Base-by-base conservation (phyloP, 1,140 invertebrate genomes). In the Anastatus disparis region DNA sequence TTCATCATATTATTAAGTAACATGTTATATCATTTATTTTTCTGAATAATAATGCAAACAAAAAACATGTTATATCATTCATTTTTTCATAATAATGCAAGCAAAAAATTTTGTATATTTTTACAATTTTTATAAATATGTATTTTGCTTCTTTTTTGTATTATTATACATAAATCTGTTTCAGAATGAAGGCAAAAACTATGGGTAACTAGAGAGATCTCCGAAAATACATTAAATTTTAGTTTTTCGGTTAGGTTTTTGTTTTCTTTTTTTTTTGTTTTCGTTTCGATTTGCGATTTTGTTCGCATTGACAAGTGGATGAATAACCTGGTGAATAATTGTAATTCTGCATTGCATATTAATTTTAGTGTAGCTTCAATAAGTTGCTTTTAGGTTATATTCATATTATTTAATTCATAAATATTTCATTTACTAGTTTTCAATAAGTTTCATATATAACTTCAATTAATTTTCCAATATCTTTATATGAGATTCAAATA, bases 291-390 rank as follows among this genome's bases (percentile, higher is more conserved):
- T 63, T 64, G 15, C 22, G 27, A 29, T 58, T 38, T 24, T 61
- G 52, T n/a, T 35, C 46, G 58, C 52, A 64, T 24, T 69, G 48
- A 71, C 35, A 46, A 65, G 22, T 65, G 72, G 71, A 77, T 75
- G 71, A 71, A 56, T 26, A 74, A 44, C 58, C 74, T 53, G 59
- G 76, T 74, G 64, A 73, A 75, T 52, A 56, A 17, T 62, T 67
- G 38, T 56, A 67, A 67, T 38, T 12, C 2, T 24, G 15, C 12
- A 2, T 48, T 46, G 24, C 12, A 67, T 48, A 17, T 20, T 26
- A 50, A 17, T 17, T 44, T 46, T 38, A 38, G 38, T 26, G 12
- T 35, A 20, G 17, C 3, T 10, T 35, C 1, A 3, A 24, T 55
- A 17, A 29, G 8, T 59, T 42, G 26, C 10, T 42, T n/a, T n/a